Base-by-base conservation (phyloP, 2,797 vertebrate genomes). In the Xenentodon cancila region DNA sequence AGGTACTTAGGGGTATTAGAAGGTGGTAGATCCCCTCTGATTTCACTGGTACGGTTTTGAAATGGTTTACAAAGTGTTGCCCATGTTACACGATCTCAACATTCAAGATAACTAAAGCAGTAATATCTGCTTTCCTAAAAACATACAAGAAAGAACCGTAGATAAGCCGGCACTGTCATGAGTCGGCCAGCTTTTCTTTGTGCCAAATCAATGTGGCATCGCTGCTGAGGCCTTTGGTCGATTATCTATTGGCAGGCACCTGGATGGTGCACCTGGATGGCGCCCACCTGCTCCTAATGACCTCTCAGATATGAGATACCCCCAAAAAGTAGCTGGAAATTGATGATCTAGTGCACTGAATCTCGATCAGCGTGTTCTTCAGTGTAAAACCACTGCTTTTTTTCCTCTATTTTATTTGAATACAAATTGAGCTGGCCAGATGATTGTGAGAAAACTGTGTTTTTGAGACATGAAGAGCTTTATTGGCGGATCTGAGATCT, bases 241-340 rank as follows among this genome's bases (percentile, higher is more conserved):
- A 92, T 92, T 88, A 89, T 89, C 63, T 88, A 87, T 90, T 90
- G 89, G 87, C 87, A 89, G 78, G 61, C 42, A n/a, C 55, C 82
- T 75, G 68, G 71, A 85, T 64, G 79, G 82, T n/a, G n/a, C n/a
- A n/a, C n/a, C n/a, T n/a, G n/a, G n/a, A n/a, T n/a, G 86, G 79
- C 74, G 67, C 84, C 86, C 89, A 91, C 90, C 89, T 92, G 89
- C 89, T 88, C 79, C 80, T 84, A 79, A 84, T 53, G 22, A 81
- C 70, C 78, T 54, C 64, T 84, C 70, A 76, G 71, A 85, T 77
- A 73, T 61, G 72, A 83, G 59, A 63, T 57, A 73, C 55, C 64
- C 77, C 88, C 80, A 82, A 72, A 73, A 80, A 85, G 76, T 66
- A 73, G 70, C 47, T 69, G 65, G 59, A 76, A 85, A 87, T 71